A percentile compares a stretch with the other conserved stretches of the same genome.
These are phyloP conservation scores for Scyliorhinus canicula DNA, from an alignment of 2,797 vertebrate species.

Conservation along the genomic window DNA sequence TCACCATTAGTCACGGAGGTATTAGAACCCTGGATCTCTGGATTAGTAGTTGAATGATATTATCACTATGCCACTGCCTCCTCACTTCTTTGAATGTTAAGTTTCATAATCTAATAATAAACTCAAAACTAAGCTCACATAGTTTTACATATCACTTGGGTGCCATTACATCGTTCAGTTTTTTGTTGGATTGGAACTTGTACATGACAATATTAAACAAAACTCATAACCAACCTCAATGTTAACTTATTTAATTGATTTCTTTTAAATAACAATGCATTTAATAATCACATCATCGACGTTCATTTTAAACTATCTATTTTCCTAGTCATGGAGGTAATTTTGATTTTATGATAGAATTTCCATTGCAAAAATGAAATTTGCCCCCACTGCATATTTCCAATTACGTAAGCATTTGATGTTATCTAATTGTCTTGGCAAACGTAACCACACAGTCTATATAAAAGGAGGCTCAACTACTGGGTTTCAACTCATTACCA, in stretches of 20 bases:
- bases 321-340: not conserved
- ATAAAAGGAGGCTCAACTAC: not conserved
- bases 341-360: not conserved
- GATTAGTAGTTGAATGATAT: too few relatives aligned
- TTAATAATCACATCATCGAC: not conserved
- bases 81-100: not conserved
- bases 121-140: not conserved
- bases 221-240: not conserved
- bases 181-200: not conserved
- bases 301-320: not conserved
- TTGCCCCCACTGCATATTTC: not conserved
- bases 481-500: not conserved
- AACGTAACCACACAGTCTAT: not conserved
- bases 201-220: not conserved
- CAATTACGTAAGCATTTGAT: not conserved
- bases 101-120: not conserved
- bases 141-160: slow-evolving; percentile 3
- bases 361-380: not conserved
- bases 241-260: not conserved
- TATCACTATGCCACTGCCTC: too few relatives aligned
- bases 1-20: too few relatives aligned
- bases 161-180: not conserved
- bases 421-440: not conserved
- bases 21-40: too few relatives aligned
- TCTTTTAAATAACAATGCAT: not conserved